These are phyloP conservation scores for Choristoneura fumiferana DNA, from an alignment of 1,140 invertebrate genomes.

Conservation along the genomic window DNA sequence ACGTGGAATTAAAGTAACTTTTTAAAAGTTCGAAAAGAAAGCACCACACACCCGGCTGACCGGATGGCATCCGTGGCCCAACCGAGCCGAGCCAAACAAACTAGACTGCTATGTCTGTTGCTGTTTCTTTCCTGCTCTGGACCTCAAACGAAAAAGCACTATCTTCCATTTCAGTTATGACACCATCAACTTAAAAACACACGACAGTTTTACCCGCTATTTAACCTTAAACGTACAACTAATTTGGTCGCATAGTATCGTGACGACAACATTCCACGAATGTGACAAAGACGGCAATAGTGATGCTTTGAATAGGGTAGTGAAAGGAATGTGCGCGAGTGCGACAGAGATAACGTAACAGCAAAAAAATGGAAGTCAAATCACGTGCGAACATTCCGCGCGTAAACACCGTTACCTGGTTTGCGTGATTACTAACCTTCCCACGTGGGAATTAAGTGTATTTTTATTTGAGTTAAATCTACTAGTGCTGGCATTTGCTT, in stretches of 20 bases:
- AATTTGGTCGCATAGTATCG: slow-evolving; percentile 43
- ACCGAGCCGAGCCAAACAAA: slow-evolving; percentile 63
- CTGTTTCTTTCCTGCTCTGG: not conserved
- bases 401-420: not conserved
- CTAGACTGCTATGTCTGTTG: slow-evolving; percentile 48
- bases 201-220: slow-evolving; percentile 8
- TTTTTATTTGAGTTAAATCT: not conserved
- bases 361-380: slow-evolving; percentile 33
- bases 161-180: slow-evolving; percentile 44
- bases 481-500: not conserved
- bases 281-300: slow-evolving; percentile 37
- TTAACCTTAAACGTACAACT: slow-evolving; percentile 20
- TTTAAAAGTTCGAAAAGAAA: slow-evolving; percentile 55
- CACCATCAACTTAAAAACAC: slow-evolving; percentile 42
- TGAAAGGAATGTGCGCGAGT: slow-evolving; percentile 34
- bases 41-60: slow-evolving; percentile 43
- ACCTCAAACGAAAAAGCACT: slow-evolving; percentile 7
- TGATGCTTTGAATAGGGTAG: slow-evolving; percentile 20
- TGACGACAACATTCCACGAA: slow-evolving; percentile 40
- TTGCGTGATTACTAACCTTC: not conserved
- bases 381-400: slow-evolving; percentile 10
- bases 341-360: slow-evolving; percentile 38
- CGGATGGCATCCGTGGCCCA: slow-evolving; percentile 54
- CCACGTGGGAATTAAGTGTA: not conserved
- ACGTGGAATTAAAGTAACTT: slow-evolving; percentile 34